Evolutionary conservation across 1,140 invertebrate species (phyloP).

Genomic region (Diorhabda sublineata): DNA sequence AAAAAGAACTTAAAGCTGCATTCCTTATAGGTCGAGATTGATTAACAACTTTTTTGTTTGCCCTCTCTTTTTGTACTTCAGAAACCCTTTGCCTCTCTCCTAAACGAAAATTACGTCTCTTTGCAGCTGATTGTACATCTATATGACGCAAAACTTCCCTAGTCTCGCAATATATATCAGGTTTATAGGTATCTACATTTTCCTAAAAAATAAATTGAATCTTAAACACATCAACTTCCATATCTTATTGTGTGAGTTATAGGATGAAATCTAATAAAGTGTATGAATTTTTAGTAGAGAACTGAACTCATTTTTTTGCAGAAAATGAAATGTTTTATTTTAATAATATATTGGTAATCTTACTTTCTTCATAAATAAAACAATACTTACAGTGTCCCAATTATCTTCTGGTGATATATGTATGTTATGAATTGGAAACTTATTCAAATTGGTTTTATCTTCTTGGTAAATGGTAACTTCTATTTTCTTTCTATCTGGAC

Average conservation of each 20-base stretch:
- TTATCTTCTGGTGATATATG: background rate
- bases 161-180: conserved; percentile 13
- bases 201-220: too few species aligned
- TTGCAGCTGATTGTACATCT: conserved; percentile 15
- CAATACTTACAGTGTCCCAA: background rate
- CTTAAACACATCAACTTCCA: too few species aligned
- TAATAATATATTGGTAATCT: too few species aligned
- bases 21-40: too few species aligned
- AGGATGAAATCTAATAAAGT: too few species aligned
- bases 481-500: conserved; percentile 13
- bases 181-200: conserved; percentile 17
- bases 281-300: too few species aligned
- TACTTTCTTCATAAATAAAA: too few species aligned
- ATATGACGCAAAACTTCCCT: conserved; percentile 12
- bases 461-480: conserved; percentile 12
- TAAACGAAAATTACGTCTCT: conserved; percentile 15
- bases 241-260: too few species aligned
- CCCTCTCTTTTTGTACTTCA: background rate
- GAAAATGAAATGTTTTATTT: too few species aligned
- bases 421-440: background rate
- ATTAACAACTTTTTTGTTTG: too few species aligned
- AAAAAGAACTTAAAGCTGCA: too few species aligned
- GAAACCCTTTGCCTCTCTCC: conserved; percentile 17
- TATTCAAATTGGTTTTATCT: background rate
- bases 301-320: too few species aligned